Conservation (phyloP, 2,888 invertebrate species). For the Drosophila multiciliata region DNA sequence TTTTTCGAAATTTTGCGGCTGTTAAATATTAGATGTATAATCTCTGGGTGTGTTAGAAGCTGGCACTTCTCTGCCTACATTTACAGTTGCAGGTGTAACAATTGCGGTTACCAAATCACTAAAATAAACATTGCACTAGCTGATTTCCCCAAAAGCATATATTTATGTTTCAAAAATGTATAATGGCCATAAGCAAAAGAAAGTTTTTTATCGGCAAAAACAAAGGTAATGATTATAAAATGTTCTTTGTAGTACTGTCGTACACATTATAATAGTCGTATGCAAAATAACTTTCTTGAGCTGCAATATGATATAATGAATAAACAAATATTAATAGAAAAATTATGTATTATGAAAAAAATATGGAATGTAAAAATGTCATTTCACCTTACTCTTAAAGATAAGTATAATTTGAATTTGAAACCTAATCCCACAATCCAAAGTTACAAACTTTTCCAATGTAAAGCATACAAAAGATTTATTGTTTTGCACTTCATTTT, state of each 20-base stretch:
- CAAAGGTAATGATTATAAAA: background rate
- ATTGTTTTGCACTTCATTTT: too few relatives aligned
- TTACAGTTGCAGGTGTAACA: conserved; percentile 48
- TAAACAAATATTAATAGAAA: background rate
- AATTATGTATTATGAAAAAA: too few relatives aligned
- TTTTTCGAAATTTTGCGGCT: conserved; percentile 38
- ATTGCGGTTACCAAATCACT: conserved; percentile 39
- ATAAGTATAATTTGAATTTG: too few relatives aligned
- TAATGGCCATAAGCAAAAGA: background rate
- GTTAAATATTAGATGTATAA: conserved; percentile 56
- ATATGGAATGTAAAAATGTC: too few relatives aligned
- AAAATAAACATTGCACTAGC: conserved; percentile 22
- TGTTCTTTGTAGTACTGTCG: background rate
- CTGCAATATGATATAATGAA: background rate
- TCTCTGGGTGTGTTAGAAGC: conserved; percentile 37
- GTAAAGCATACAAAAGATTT: too few relatives aligned
- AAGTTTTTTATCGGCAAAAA: background rate
- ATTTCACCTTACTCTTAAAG: too few relatives aligned
- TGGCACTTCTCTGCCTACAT: conserved; percentile 11
- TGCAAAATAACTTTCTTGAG: background rate
- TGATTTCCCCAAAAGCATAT: conserved; percentile 2
- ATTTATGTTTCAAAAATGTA: background rate
- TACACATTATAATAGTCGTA: background rate
- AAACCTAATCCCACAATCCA: too few relatives aligned
- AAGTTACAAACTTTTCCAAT: too few relatives aligned